Base-by-base conservation (phyloP, 2,113 vertebrate species). In the Dunckerocampus dactyliophorus region DNA sequence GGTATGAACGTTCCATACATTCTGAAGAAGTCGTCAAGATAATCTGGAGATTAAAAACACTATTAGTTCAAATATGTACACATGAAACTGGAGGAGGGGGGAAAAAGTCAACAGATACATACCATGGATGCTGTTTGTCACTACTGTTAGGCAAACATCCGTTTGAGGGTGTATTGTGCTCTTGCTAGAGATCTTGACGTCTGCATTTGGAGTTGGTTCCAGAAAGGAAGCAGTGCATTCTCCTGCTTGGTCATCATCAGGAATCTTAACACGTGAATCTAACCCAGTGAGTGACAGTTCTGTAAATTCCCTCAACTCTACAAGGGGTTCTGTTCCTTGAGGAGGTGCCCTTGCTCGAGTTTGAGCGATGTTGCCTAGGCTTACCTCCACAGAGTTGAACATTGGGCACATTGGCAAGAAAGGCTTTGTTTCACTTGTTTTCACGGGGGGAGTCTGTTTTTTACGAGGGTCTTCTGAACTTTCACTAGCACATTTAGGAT, bases 1-100 rank as follows among this genome's bases (percentile, higher is more conserved):
- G 96, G 94, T 63, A 96, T 93, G 85, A 98, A 94, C 83, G 94
- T 97, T 81, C 94, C 96, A 47, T 98, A 97, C 59, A 90, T 95
- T 85, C 88, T 89, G 93, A 93, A 89, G 74, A 95, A 92, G 77
- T 92, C 90, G 77, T 94, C 90, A 39, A 98, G 90, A 73, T 93
- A 96, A 72, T 93, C 97, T 99, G 84, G 59, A 88, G 70, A 87
- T 74, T 11, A n/a, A 47, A 59, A n/a, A 57, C 12, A 67, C 0
- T 11, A 16, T 37, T 1, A 47, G 31, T 0, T 45, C 21, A 70
- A 59, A 73, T 0, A 6, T 16, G 20, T 7, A 42, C 14, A 3
- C 59, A 22, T 50, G 8, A 22, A 16, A 20, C n/a, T 10, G 3
- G 21, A 50, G 14, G 17, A 4, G 14, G 16, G 0, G 16, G 16